These are phyloP conservation scores for Dicentrarchus labrax DNA, from an alignment of 2,113 vertebrate species.

Conservation along the genomic window DNA sequence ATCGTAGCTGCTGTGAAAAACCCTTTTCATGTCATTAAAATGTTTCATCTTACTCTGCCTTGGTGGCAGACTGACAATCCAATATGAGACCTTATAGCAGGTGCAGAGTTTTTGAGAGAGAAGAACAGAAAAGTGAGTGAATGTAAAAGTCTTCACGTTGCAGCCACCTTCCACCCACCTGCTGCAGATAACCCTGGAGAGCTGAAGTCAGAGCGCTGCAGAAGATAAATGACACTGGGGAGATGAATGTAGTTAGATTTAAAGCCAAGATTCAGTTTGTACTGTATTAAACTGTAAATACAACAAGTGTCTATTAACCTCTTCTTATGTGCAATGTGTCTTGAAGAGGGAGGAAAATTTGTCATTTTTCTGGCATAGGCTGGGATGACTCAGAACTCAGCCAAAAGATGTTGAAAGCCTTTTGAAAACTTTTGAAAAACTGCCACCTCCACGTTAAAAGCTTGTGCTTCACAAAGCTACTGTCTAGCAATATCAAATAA, in stretches of 20 bases:
- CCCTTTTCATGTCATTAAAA: not conserved
- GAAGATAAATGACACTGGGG: not conserved
- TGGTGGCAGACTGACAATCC: not conserved
- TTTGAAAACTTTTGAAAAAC: not conserved
- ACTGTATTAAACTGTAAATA: slow-evolving; percentile 66
- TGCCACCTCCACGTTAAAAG: not conserved
- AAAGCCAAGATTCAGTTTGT: slow-evolving; percentile 57
- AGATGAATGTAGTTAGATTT: slow-evolving; percentile 62
- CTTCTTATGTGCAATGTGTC: slow-evolving; percentile 51
- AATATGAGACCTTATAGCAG: slow-evolving; percentile 7
- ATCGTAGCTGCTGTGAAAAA: slow-evolving; percentile 26
- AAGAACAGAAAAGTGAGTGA: slow-evolving; percentile 28
- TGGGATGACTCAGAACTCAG: slow-evolving; percentile 2
- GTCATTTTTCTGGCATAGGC: slow-evolving; percentile 8
- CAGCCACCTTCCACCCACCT: slow-evolving; percentile 21
- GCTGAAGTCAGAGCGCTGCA: not conserved
- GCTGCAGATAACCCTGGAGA: not conserved
- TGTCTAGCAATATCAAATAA: slow-evolving; percentile 2
- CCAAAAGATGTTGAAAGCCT: slow-evolving; percentile 13
- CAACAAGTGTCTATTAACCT: slow-evolving; percentile 39
- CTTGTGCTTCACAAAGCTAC: slow-evolving; percentile 16
- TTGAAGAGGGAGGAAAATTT: not conserved
- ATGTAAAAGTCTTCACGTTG: slow-evolving; percentile 32
- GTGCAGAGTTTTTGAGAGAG: not conserved
- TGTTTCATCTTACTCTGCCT: not conserved